These are phyloP conservation scores for Jaculus jaculus DNA, from an alignment of 2,113 vertebrate genomes.

Conservation along the genomic window DNA sequence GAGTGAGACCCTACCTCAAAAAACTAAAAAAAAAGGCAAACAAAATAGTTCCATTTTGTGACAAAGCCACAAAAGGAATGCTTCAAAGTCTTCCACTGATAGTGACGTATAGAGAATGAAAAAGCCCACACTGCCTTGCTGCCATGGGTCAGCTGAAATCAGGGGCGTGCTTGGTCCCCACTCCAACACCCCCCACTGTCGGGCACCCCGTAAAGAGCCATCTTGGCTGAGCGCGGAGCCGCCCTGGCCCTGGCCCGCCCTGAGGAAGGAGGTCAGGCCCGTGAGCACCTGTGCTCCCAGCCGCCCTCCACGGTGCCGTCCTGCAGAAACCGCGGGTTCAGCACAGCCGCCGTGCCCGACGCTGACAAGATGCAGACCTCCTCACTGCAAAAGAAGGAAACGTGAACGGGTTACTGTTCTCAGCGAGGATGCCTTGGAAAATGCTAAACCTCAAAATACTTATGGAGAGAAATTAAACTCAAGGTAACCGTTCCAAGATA, in stretches of 20 bases:
- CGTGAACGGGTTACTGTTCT: conserved; percentile 50
- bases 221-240: conserved; percentile 71
- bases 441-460: conserved; percentile 2
- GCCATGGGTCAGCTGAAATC: conserved; percentile 78
- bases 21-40: background rate
- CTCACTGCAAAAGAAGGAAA: conserved; percentile 88
- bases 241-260: no score
- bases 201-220: conserved; percentile 87
- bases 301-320: conserved; percentile 93
- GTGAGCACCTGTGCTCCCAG: conserved; percentile 95
- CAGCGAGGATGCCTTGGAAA: background rate
- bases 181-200: conserved; percentile 78
- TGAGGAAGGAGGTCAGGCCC: conserved; percentile 80
- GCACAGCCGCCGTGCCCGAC: conserved; percentile 95
- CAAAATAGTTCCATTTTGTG: conserved; percentile 66
- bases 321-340: conserved; percentile 96
- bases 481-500: background rate
- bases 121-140: conserved; percentile 76
- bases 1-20: no score
- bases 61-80: conserved; percentile 46
- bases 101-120: conserved; percentile 73
- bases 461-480: conserved; percentile 16
- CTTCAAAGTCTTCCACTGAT: conserved; percentile 71
- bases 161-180: conserved; percentile 81
- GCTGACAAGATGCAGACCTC: conserved; percentile 99